Percentiles rank a stretch among this genome's conserved stretches.
These are phyloP conservation scores for Hiodon alosoides DNA, from an alignment of 2,113 vertebrate species.

Conservation along the genomic window DNA sequence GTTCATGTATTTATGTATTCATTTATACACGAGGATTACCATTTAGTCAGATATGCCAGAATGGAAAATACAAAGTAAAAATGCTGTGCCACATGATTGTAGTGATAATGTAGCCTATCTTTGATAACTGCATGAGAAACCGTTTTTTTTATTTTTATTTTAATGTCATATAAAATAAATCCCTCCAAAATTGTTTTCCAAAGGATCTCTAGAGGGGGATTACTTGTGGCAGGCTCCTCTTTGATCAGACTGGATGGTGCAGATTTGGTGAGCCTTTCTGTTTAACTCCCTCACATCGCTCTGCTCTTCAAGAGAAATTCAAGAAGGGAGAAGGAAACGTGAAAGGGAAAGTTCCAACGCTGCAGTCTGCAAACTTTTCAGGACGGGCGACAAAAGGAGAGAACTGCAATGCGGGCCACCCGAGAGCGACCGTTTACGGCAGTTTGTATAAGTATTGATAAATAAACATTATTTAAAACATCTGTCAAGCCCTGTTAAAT, in stretches of 20 bases:
- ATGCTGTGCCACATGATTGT: not conserved
- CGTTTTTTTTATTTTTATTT: not conserved
- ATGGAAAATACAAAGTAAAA: not conserved
- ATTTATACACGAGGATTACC: constrained; percentile 45
- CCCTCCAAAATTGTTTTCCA: not conserved
- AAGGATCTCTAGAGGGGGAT: not conserved
- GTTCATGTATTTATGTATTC: constrained; percentile 51
- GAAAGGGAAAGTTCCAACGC: not conserved
- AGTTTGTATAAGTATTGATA: constrained; percentile 63
- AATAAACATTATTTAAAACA: constrained; percentile 76
- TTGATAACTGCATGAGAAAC: not conserved
- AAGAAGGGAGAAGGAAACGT: not conserved
- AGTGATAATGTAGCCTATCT: not conserved
- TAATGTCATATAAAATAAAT: not conserved
- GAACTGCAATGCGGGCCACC: constrained; percentile 30
- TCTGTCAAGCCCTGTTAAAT: constrained; percentile 67
- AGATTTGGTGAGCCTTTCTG: not conserved
- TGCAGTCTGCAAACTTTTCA: constrained; percentile 1
- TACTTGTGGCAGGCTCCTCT: not conserved
- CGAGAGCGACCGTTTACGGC: constrained; percentile 47
- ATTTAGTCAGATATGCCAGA: constrained; percentile 16
- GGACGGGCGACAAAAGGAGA: constrained; percentile 29
- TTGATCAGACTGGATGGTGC: not conserved
- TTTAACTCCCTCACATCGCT: not conserved
- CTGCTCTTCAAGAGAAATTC: not conserved